phyloP scores from a whole-genome alignment of 2,797 vertebrate species.

The Adrianichthys oophorus region DNA sequence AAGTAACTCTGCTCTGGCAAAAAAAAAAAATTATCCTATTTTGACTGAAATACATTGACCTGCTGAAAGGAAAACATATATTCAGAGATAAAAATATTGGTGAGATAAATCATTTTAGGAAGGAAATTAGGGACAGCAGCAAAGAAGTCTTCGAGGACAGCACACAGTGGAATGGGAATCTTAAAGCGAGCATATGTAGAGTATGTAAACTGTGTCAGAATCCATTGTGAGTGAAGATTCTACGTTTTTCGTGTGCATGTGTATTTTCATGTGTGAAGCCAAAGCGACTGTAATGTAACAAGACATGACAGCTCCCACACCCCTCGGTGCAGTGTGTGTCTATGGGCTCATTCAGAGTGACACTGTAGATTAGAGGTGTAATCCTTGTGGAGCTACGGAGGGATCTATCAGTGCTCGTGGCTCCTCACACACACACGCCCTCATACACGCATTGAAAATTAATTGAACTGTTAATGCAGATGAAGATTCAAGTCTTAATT shows the following conservation, averaged over 20 bases:
- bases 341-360: conserved; percentile 84
- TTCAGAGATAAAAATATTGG: conserved; percentile 25
- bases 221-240: conserved; percentile 20
- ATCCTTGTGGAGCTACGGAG: conserved; percentile 81
- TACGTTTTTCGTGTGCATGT: conserved; percentile 15
- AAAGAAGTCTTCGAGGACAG: conserved; percentile 39
- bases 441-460: conserved; percentile 56
- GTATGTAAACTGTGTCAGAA: conserved; percentile 45
- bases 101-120: conserved; percentile 33
- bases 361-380: conserved; percentile 86
- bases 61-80: conserved; percentile 4
- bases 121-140: conserved; percentile 34
- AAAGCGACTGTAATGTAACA: conserved; percentile 64
- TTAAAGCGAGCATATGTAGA: conserved; percentile 37
- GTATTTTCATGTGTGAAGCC: conserved; percentile 33
- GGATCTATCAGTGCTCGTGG: conserved; percentile 71
- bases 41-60: neutral
- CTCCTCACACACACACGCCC: conserved; percentile 42
- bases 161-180: conserved; percentile 4
- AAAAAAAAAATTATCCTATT: neutral
- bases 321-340: conserved; percentile 80
- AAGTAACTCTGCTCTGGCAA: neutral
- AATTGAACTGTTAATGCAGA: conserved; percentile 79
- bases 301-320: conserved; percentile 81
- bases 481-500: conserved; percentile 71